Evolutionary conservation across 2,113 vertebrate genomes (phyloP).

Genomic region (Eleginops maclovinus): DNA sequence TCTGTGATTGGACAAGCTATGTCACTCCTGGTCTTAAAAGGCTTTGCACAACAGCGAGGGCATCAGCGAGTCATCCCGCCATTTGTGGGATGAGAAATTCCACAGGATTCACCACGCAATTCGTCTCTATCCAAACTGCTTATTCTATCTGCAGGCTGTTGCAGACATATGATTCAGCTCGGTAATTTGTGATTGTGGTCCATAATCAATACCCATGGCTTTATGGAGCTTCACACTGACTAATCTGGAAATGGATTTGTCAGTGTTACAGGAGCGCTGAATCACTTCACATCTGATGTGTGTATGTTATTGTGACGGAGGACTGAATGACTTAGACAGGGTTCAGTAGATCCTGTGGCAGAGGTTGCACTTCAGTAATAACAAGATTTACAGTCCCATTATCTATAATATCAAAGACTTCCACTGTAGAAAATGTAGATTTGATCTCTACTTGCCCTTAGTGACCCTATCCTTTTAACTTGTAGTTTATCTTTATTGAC

Average conservation of each 20-base stretch:
- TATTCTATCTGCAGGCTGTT: constrained; percentile 59
- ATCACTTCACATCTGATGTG: constrained; percentile 51
- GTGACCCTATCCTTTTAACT: background rate
- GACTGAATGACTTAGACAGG: constrained; percentile 25
- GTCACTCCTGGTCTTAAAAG: constrained; percentile 82
- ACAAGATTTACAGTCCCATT: background rate
- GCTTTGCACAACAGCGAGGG: constrained; percentile 77
- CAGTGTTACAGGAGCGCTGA: constrained; percentile 40
- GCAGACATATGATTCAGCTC: constrained; percentile 62
- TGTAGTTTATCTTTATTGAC: background rate
- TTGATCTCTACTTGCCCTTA: background rate
- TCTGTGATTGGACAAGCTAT: constrained; percentile 82
- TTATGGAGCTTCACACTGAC: constrained; percentile 54
- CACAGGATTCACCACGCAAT: constrained; percentile 63
- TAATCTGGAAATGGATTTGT: constrained; percentile 66
- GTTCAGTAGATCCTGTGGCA: background rate
- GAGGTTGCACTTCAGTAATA: background rate
- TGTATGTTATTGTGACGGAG: constrained; percentile 8
- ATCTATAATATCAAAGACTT: background rate
- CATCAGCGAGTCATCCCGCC: constrained; percentile 76
- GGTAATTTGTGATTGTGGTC: constrained; percentile 68
- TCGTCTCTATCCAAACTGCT: constrained; percentile 69
- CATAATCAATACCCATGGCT: constrained; percentile 64
- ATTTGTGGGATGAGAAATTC: constrained; percentile 74
- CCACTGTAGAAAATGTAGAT: background rate